These are phyloP conservation scores for Temnothorax curvispinosus DNA, from an alignment of 1,140 invertebrate genomes.

Conservation along the genomic window DNA sequence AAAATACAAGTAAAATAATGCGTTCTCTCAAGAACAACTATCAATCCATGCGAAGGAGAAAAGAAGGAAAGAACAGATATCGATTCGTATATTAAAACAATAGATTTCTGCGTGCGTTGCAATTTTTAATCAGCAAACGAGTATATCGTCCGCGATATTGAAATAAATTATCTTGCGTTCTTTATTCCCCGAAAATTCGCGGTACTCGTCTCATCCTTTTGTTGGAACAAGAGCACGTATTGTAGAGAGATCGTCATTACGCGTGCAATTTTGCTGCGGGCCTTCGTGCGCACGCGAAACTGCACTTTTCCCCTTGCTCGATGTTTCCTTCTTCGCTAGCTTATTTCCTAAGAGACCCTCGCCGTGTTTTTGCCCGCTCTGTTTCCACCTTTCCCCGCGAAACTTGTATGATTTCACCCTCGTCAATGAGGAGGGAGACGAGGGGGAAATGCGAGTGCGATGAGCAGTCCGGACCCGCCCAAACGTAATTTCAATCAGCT, in stretches of 20 bases:
- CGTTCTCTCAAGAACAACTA: not conserved
- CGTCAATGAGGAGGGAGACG: not conserved
- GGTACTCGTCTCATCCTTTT: not conserved
- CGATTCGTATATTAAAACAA: not conserved
- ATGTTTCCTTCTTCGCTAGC: not conserved
- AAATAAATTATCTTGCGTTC: conserved; percentile 23
- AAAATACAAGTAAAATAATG: not conserved
- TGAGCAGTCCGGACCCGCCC: not conserved
- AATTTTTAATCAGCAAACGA: not conserved
- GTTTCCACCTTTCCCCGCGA: not conserved
- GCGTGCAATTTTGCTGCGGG: not conserved
- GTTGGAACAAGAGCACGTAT: not conserved
- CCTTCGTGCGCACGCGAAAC: conserved; percentile 15
- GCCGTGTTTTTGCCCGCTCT: not conserved
- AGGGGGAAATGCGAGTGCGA: not conserved
- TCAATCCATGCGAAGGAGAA: not conserved
- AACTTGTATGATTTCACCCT: conserved; percentile 37
- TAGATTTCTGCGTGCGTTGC: not conserved
- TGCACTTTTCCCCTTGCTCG: conserved; percentile 21
- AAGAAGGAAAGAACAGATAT: not conserved
- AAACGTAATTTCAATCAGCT: conserved; percentile 73
- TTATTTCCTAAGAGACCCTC: conserved; percentile 25
- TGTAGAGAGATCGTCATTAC: not conserved
- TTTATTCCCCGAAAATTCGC: not conserved
- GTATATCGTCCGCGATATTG: not conserved